Evolutionary conservation across 2,113 vertebrate species (phyloP).

Genomic region (Propithecus coquereli): DNA sequence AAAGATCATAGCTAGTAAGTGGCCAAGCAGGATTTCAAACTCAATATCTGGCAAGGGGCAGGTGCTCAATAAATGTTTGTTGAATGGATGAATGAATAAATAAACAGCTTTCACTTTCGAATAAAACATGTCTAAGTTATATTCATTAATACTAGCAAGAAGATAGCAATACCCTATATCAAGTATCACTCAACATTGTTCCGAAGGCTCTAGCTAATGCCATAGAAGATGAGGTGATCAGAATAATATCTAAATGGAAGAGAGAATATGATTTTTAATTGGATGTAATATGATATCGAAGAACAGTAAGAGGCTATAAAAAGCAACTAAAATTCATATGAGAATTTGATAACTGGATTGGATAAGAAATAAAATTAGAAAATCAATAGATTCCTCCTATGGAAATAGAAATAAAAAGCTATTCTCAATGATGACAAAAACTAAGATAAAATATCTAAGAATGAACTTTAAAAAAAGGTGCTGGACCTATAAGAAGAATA

Average conservation of each 20-base stretch:
- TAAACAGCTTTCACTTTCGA: background rate
- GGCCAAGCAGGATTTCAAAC: background rate
- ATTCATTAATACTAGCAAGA: conserved; percentile 23
- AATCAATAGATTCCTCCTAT: background rate
- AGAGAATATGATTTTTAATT: background rate
- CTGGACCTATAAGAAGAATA: background rate
- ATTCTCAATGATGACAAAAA: background rate
- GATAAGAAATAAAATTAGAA: background rate
- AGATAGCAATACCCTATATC: background rate
- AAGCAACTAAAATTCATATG: conserved; percentile 28
- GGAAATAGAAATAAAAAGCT: background rate
- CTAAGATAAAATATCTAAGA: conserved; percentile 17
- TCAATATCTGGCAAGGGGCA: background rate
- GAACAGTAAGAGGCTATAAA: conserved; percentile 1
- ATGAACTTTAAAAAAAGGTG: background rate
- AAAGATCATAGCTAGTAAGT: background rate
- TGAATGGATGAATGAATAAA: background rate
- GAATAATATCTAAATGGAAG: conserved; percentile 23
- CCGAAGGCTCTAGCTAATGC: background rate
- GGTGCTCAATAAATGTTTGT: background rate
- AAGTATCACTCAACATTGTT: conserved; percentile 16
- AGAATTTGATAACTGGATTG: background rate
- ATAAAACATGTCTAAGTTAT: background rate
- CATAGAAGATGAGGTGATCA: background rate
- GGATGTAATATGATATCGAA: background rate